Evolutionary conservation across 2,797 vertebrate species (phyloP), one percentile per base, ranked within the genome.

Genomic region (Micropoecilia bifurca): DNA sequence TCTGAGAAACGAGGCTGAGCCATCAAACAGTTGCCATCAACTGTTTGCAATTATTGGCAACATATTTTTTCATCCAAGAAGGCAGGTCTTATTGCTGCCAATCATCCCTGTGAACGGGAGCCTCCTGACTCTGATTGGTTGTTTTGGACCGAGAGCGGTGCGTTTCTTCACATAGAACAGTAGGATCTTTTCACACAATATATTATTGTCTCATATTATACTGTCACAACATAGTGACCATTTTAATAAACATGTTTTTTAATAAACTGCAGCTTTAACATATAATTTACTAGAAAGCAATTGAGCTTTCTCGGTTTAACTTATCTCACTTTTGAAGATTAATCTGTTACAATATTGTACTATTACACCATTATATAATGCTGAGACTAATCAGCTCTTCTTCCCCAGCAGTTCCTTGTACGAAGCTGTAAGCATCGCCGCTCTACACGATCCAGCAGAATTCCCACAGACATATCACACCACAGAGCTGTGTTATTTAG

Each of bases 401-500:
- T 41, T 41, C 36, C 61, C 33, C 20, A 68, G 18, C 4, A 43
- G 20, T n/a, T 41, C 4, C 66, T 41, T 41, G 66, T 69, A 69
- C 2, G 39, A n/a, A 69, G 36, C 8, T 22, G 20, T 2, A 14
- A 6, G 36, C 41, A 69, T 4, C 39, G 39, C 20, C 41, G 3
- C 36, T 69, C 66, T 14, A n/a, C 8, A 43, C 22, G 13, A 69
- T 43, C 46, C 46, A 36, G 36, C 9, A 69, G 33, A n/a, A 53
- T n/a, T 28, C 73, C 36, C 0, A 59, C 48, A 59, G 14, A 33
- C 9, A 33, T 39, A 43, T 78, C 61, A 53, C 47, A 39, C 57
- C 73, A n/a, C 28, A 71, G 22, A 18, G 22, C 73, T 33, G 47
- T 30, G 45, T 28, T 79, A 33, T 79, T 71, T 50, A n/a, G 47